Conservation (phyloP, 2,888 invertebrate genomes). For the Trachelus troglodyta region DNA sequence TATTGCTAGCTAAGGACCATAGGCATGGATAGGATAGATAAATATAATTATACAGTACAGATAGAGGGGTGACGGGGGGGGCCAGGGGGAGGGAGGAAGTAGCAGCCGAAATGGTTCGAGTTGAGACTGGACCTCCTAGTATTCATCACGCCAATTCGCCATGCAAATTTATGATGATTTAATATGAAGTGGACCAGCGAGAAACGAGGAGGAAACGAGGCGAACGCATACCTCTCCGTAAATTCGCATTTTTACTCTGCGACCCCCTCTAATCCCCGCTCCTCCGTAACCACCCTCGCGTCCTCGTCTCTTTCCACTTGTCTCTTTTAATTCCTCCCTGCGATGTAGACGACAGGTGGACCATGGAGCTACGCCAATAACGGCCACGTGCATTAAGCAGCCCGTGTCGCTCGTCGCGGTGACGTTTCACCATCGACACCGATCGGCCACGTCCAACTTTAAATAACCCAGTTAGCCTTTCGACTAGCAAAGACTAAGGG, state of each 20-base stretch:
- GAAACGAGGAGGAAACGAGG: slow-evolving; percentile 11
- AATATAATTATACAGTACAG: neutral
- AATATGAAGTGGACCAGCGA: slow-evolving; percentile 42
- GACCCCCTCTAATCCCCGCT: neutral
- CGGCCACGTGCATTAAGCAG: neutral
- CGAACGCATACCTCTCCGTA: slow-evolving; percentile 19
- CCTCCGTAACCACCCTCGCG: too few relatives aligned
- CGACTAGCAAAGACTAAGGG: too few relatives aligned
- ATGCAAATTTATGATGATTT: slow-evolving; percentile 60
- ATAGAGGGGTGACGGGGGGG: neutral
- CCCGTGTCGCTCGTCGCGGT: neutral
- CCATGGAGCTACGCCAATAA: neutral
- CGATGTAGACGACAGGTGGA: neutral
- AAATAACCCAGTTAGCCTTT: neutral
- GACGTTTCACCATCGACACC: neutral
- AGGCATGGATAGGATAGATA: too few relatives aligned
- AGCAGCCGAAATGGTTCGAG: slow-evolving; percentile 34
- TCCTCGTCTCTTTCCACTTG: neutral
- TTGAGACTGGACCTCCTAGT: slow-evolving; percentile 33
- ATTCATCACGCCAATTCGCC: slow-evolving; percentile 52
- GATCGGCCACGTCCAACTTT: too few relatives aligned
- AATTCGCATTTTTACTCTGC: slow-evolving; percentile 14
- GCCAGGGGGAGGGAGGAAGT: slow-evolving; percentile 1
- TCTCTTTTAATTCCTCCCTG: slow-evolving; percentile 14
- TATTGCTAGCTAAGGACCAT: too few relatives aligned